Percentiles rank a stretch among this genome's conserved stretches.
phyloP scores from a whole-genome alignment of 2,888 invertebrate species.

The Bimastos eiseni region DNA sequence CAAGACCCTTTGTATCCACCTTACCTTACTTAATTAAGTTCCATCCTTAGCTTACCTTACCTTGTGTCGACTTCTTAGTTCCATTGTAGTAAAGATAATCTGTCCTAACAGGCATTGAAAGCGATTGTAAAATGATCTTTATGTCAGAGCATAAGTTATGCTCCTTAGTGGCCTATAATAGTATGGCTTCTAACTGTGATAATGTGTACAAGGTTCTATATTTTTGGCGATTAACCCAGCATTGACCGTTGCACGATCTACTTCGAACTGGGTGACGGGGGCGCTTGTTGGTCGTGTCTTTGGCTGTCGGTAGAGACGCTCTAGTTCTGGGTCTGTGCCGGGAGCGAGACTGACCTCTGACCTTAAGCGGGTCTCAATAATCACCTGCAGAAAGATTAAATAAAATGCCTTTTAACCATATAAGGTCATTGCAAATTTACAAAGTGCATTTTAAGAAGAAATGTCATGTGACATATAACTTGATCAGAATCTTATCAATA shows the following conservation, averaged over 20 bases:
- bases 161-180: too few species aligned
- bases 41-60: too few species aligned
- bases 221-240: background rate
- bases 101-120: too few species aligned
- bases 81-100: too few species aligned
- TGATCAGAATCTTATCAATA: background rate
- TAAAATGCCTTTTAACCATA: background rate
- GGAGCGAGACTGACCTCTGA: background rate
- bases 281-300: conserved; percentile 19
- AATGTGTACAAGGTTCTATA: background rate
- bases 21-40: too few species aligned
- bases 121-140: too few species aligned
- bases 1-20: too few species aligned
- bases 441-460: background rate
- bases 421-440: background rate
- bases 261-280: background rate
- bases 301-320: background rate
- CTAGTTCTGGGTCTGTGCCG: background rate
- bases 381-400: conserved; percentile 13
- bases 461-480: background rate
- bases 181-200: background rate
- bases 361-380: conserved; percentile 15
- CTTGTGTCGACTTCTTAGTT: too few species aligned
- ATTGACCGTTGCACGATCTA: background rate
- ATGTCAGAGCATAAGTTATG: too few species aligned